phyloP scores from a whole-genome alignment of 2,888 invertebrate genomes.

The Melinopterus prodromus region DNA sequence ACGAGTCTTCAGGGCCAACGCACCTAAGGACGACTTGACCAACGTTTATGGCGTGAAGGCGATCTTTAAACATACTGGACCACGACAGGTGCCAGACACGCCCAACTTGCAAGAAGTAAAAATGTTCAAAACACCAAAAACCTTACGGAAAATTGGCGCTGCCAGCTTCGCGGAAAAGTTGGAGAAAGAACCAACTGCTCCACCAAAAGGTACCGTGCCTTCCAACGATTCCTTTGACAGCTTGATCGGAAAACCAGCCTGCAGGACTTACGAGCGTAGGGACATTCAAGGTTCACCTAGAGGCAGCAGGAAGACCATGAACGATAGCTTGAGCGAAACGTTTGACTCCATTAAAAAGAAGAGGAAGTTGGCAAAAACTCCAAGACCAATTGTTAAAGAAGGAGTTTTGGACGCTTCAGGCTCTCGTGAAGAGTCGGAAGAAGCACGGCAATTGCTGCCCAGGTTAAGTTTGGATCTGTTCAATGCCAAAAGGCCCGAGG shows the following conservation, averaged over 20 bases:
- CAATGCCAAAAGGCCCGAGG: not conserved
- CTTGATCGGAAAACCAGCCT: conserved; percentile 10
- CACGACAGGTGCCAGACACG: conserved; percentile 49
- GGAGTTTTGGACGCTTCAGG: not conserved
- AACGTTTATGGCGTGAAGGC: conserved; percentile 60
- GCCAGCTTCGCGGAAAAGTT: conserved; percentile 50
- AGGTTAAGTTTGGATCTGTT: conserved; percentile 9
- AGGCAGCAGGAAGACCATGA: not conserved
- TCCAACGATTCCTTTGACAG: conserved; percentile 37
- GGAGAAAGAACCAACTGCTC: conserved; percentile 42
- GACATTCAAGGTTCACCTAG: not conserved
- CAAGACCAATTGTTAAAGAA: not conserved
- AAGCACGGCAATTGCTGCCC: not conserved
- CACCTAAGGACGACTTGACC: conserved; percentile 58
- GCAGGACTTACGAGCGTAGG: conserved; percentile 8
- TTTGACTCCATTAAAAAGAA: conserved; percentile 14
- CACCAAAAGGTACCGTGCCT: conserved; percentile 45
- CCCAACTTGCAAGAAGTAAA: conserved; percentile 44
- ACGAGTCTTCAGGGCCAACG: conserved; percentile 34
- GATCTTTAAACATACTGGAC: conserved; percentile 53
- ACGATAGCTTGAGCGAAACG: conserved; percentile 18
- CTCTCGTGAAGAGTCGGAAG: not conserved
- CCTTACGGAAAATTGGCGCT: conserved; percentile 54
- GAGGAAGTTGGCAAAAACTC: not conserved
- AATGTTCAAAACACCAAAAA: conserved; percentile 46